Conservation (phyloP, 2,888 invertebrate species). For the Phorcus lineatus region DNA sequence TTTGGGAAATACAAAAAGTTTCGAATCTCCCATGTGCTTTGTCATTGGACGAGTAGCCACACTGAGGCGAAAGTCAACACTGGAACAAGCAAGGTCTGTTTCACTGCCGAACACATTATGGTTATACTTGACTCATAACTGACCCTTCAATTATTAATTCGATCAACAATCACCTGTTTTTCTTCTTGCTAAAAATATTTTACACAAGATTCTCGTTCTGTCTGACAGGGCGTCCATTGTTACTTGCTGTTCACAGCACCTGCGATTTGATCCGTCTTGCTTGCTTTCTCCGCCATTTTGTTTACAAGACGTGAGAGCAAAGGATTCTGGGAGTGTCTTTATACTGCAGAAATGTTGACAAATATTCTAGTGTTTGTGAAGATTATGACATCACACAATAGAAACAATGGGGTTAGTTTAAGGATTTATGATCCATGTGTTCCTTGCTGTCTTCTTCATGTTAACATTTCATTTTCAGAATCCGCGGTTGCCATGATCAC, state of each 20-base stretch:
- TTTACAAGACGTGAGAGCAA: slow-evolving; percentile 8
- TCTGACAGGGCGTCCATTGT: not conserved
- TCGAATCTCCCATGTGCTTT: no score
- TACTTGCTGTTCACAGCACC: not conserved
- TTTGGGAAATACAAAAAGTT: not conserved
- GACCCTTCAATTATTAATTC: slow-evolving; percentile 22
- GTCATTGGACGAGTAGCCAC: no score
- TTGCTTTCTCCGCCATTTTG: slow-evolving; percentile 18
- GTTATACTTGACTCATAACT: not conserved
- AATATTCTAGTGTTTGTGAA: not conserved
- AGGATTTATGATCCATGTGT: not conserved
- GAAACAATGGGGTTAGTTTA: not conserved
- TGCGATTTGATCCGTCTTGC: slow-evolving; percentile 12
- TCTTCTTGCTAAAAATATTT: slow-evolving; percentile 8
- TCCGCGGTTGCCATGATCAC: no score
- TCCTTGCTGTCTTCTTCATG: no score
- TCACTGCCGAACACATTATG: not conserved
- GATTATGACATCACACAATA: not conserved
- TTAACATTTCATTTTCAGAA: no score
- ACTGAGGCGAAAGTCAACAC: not conserved
- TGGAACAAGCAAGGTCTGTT: not conserved
- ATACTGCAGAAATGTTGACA: not conserved
- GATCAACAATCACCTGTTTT: slow-evolving; percentile 24
- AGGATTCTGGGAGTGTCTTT: not conserved
- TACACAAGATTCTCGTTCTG: not conserved